Base-by-base conservation (phyloP, 2,113 vertebrate species). In the Urocitellus parryii region DNA sequence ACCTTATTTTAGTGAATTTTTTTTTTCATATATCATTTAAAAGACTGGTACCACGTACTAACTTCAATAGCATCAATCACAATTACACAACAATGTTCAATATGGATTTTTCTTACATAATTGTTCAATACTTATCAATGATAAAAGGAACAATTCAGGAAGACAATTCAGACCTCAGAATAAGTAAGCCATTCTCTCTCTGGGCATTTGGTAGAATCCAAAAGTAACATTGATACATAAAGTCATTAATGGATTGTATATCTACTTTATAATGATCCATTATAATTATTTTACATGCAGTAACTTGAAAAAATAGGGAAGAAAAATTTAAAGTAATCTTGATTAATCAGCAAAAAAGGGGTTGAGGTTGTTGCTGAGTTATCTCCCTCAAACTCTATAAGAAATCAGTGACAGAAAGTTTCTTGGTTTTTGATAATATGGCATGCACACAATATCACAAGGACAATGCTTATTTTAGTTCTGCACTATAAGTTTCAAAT, bases 401-500 rank as follows among this genome's bases (percentile, higher is more conserved):
- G 83, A 93, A 90, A 20, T 77, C 29, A 65, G 32, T 42, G 34
- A 72, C 2, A 74, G 29, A 73, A 87, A 58, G 1, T 63, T 20
- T 29, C 24, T 81, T 56, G 5, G 45, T 34, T 90, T 48, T 78
- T 83, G 67, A 56, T 24, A 72, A 58, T 29, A 56, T 11, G 27
- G 12, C 11, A 5, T 39, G 5, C 8, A n/a, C 32, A 34, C 61
- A 58, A 70, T 22, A 8, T 17, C 42, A 18, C 45, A 82, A 84
- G 22, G 14, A 89, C 94, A 90, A 79, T 48, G 22, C 5, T 27
- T 70, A 42, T 37, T 88, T 94, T 82, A 53, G 22, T 45, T 83
- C 68, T 83, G 45, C 3, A 85, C 84, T 91, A 79, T 53, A 94
- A 86, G 27, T 91, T 89, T 78, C 53, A 78, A 90, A 39, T 70